Conservation (phyloP, 2,113 vertebrate species). For the Boleophthalmus pectinirostris region DNA sequence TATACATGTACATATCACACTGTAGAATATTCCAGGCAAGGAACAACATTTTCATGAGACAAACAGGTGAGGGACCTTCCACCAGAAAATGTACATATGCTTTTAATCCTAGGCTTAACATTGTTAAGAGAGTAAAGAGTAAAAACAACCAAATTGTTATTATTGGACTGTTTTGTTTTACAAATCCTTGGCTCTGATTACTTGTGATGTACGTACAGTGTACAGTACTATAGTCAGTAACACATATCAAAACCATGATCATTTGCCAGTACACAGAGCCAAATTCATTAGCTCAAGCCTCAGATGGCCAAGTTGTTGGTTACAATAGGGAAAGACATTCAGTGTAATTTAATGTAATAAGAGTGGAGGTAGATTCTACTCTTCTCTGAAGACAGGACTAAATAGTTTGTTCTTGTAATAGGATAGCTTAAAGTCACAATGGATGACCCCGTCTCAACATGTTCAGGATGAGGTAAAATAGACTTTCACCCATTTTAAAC, state of each 20-base stretch:
- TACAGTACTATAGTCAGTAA: not conserved
- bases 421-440: not conserved
- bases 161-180: not conserved
- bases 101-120: no score
- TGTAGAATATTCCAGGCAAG: not conserved
- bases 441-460: not conserved
- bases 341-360: conserved; percentile 39
- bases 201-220: not conserved
- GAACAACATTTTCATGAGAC: no score
- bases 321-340: conserved; percentile 8
- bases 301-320: conserved; percentile 1
- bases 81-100: no score
- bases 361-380: conserved; percentile 34
- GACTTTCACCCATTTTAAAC: no score
- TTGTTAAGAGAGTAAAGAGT: no score
- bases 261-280: not conserved
- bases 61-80: no score
- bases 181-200: not conserved
- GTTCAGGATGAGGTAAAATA: not conserved
- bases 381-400: conserved; percentile 15
- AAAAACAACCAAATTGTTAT: not conserved
- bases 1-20: not conserved
- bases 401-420: not conserved
- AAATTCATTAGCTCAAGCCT: not conserved
- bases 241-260: not conserved